Evolutionary conservation across 2,797 vertebrate species (phyloP).

Genomic region (Macroramphosus scolopax): DNA sequence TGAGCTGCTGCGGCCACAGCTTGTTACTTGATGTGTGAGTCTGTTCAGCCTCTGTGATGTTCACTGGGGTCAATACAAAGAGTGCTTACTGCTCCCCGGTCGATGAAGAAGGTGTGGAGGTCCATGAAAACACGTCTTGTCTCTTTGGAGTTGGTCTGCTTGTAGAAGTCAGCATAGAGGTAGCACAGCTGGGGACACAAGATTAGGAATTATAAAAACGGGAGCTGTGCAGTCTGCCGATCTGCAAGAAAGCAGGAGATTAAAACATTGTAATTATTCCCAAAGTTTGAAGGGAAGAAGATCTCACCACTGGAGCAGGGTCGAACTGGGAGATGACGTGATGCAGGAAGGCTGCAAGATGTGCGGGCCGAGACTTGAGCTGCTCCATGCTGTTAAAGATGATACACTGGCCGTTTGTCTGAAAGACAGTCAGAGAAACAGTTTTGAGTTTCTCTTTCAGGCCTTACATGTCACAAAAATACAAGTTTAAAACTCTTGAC

Average conservation of each 20-base stretch:
- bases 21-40: too few species aligned
- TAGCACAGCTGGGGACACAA: constrained; percentile 85
- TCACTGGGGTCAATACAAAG: neutral
- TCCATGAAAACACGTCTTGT: constrained; percentile 91
- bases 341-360: constrained; percentile 94
- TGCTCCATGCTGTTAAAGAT: constrained; percentile 95
- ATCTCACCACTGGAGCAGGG: constrained; percentile 87
- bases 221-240: too few species aligned
- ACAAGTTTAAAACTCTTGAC: neutral
- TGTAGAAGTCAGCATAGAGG: constrained; percentile 91
- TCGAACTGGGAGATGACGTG: constrained; percentile 98
- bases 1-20: too few species aligned
- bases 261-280: neutral
- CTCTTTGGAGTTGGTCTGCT: constrained; percentile 97
- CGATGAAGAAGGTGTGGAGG: constrained; percentile 91
- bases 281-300: neutral
- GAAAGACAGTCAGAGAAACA: constrained; percentile 30
- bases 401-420: constrained; percentile 94
- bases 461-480: neutral
- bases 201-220: neutral
- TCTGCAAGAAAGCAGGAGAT: constrained; percentile 5
- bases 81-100: constrained; percentile 88
- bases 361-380: constrained; percentile 93
- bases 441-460: too few species aligned
- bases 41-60: too few species aligned